Evolutionary conservation across 1,140 invertebrate species (phyloP).

Genomic region (Phymorhynchus buccinoides): DNA sequence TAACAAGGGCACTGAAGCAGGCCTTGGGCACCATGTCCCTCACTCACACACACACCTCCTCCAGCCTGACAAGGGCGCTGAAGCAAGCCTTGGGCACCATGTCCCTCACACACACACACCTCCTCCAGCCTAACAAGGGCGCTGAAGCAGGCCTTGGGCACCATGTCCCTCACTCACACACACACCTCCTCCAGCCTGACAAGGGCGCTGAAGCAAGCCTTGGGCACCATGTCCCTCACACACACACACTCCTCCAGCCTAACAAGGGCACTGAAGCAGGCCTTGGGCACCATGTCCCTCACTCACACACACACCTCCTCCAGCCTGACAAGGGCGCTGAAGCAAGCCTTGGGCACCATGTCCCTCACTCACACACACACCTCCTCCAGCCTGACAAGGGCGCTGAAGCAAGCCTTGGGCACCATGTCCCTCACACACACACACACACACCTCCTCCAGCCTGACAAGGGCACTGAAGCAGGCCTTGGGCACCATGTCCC

Average conservation of each 20-base stretch:
- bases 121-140: slow-evolving; percentile 69
- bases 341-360: slow-evolving; percentile 71
- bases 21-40: slow-evolving; percentile 72
- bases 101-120: slow-evolving; percentile 71
- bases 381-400: slow-evolving; percentile 68
- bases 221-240: slow-evolving; percentile 72
- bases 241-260: slow-evolving; percentile 70
- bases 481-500: slow-evolving; percentile 71
- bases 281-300: slow-evolving; percentile 71
- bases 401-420: slow-evolving; percentile 70
- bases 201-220: slow-evolving; percentile 70
- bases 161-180: slow-evolving; percentile 73
- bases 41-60: slow-evolving; percentile 70
- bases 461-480: slow-evolving; percentile 71
- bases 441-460: slow-evolving; percentile 69
- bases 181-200: slow-evolving; percentile 69
- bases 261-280: slow-evolving; percentile 70
- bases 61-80: slow-evolving; percentile 67
- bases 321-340: slow-evolving; percentile 68
- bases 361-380: slow-evolving; percentile 72
- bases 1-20: slow-evolving; percentile 70
- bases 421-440: slow-evolving; percentile 73
- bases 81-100: slow-evolving; percentile 72
- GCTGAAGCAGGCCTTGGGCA: slow-evolving; percentile 70
- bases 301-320: slow-evolving; percentile 70